Evolutionary conservation across 2,888 invertebrate species (phyloP).

Genomic region (Sylvicola cinctus): DNA sequence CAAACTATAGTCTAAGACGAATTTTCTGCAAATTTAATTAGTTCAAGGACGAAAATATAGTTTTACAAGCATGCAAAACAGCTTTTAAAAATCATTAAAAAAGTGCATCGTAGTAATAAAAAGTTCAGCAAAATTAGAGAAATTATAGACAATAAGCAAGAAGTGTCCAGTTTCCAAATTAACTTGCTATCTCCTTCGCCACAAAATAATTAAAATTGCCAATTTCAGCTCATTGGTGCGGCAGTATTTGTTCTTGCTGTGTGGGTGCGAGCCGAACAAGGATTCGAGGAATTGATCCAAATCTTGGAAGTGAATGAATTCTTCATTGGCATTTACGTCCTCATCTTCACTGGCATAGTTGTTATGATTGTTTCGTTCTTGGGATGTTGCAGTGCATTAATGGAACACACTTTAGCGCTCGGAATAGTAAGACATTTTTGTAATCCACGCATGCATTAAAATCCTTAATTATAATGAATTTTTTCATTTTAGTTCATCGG

Average conservation of each 20-base stretch:
- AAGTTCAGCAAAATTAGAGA: no score
- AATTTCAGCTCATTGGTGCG: slow-evolving; percentile 48
- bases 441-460: no score
- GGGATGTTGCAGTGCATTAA: slow-evolving; percentile 64
- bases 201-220: no score
- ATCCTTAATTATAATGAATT: not conserved
- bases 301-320: slow-evolving; percentile 53
- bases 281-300: slow-evolving; percentile 63
- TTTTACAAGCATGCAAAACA: no score
- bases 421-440: slow-evolving; percentile 37
- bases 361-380: slow-evolving; percentile 59
- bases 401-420: slow-evolving; percentile 50
- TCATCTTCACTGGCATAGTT: slow-evolving; percentile 47
- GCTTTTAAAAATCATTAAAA: no score
- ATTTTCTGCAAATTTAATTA: no score
- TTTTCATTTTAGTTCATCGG: not conserved
- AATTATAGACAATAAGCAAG: no score
- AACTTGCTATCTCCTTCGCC: no score
- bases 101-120: no score
- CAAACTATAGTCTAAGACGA: no score
- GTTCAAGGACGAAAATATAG: no score
- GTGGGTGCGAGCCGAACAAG: slow-evolving; percentile 64
- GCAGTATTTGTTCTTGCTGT: slow-evolving; percentile 57
- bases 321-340: slow-evolving; percentile 67
- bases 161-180: no score